Percentiles rank a stretch among this genome's conserved stretches.
phyloP scores from a whole-genome alignment of 2,888 invertebrate species.

The Ferdinandea cuprea region DNA sequence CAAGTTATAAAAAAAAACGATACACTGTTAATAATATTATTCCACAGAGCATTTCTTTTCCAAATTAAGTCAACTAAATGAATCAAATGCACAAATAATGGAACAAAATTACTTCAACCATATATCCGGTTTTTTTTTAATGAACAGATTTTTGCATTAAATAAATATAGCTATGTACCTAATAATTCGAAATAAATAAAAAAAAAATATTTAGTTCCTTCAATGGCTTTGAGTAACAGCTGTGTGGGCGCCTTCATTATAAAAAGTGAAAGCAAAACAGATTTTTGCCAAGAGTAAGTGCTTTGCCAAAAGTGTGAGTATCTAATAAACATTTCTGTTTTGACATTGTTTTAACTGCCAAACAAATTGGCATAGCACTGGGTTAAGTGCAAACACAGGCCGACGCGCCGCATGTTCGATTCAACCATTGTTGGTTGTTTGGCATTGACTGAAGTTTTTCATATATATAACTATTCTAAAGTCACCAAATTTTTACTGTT shows the following conservation, averaged over 20 bases:
- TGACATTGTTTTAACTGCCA: neutral
- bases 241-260: neutral
- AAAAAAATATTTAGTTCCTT: too few relatives aligned
- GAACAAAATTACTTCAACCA: neutral
- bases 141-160: neutral
- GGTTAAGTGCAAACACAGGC: neutral
- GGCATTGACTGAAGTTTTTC: neutral
- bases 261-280: conserved; percentile 1
- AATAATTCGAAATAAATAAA: too few relatives aligned
- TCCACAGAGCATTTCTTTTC: neutral
- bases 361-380: neutral
- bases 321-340: neutral
- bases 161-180: too few relatives aligned
- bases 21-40: neutral
- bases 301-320: neutral
- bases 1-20: neutral
- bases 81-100: neutral
- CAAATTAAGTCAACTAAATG: neutral
- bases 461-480: neutral
- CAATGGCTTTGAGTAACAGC: neutral
- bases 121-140: neutral
- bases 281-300: neutral
- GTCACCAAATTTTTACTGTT: neutral
- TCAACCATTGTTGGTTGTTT: neutral
- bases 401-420: too few relatives aligned